phyloP scores from a whole-genome alignment of 2,888 invertebrate genomes.

The Xestia c-nigrum region DNA sequence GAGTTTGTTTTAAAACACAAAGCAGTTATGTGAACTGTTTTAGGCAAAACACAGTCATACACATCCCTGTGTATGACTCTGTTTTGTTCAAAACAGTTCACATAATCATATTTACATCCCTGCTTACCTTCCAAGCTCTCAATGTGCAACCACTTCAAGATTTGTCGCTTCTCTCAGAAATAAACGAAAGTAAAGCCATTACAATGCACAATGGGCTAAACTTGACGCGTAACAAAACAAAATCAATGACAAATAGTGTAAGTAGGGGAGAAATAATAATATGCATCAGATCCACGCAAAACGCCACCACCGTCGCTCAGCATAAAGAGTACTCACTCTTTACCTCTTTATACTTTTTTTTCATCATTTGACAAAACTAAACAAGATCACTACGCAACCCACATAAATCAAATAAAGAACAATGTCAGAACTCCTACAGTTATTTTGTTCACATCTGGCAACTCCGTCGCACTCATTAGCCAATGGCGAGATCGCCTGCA shows the following conservation, averaged over 20 bases:
- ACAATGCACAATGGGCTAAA: not conserved
- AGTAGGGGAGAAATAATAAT: no score
- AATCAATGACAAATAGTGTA: not conserved
- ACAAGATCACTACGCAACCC: no score
- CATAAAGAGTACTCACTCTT: not conserved
- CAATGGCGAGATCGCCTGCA: slow-evolving; percentile 84
- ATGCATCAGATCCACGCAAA: not conserved
- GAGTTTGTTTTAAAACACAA: slow-evolving; percentile 21
- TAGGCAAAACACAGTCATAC: slow-evolving; percentile 2
- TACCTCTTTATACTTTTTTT: not conserved
- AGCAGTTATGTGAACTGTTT: slow-evolving; percentile 15
- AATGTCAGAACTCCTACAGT: slow-evolving; percentile 27
- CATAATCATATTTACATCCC: not conserved
- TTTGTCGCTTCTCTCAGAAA: not conserved
- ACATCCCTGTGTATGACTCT: no score
- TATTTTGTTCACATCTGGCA: slow-evolving; percentile 55
- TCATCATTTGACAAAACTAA: not conserved
- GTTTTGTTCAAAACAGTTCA: no score
- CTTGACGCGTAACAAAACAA: not conserved
- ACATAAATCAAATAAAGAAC: slow-evolving; percentile 14
- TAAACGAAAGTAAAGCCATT: not conserved
- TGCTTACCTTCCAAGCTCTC: not conserved
- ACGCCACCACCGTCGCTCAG: not conserved
- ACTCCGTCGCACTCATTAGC: slow-evolving; percentile 78
- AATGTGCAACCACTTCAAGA: not conserved